Evolutionary conservation across 2,797 vertebrate genomes (phyloP).

Genomic region (Botia almorhae): DNA sequence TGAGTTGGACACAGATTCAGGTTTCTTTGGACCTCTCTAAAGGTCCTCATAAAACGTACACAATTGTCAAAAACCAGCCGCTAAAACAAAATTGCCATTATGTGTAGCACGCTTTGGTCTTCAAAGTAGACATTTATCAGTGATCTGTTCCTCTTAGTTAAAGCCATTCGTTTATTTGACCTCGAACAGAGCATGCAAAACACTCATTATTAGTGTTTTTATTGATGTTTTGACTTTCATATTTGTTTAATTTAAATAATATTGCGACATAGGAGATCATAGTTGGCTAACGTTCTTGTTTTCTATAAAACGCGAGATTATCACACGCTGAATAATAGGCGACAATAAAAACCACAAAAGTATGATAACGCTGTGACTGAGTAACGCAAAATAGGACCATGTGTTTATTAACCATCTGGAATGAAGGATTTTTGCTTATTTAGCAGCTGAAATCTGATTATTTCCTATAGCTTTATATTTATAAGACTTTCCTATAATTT

Average conservation of each 20-base stretch:
- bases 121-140: background rate
- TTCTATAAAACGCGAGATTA: conserved; percentile 25
- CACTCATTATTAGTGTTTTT: background rate
- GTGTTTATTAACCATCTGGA: conserved; percentile 22
- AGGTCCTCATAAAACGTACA: background rate
- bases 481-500: background rate
- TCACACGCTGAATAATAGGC: conserved; percentile 33
- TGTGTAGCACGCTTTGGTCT: background rate
- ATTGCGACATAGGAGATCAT: conserved; percentile 19
- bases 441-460: background rate
- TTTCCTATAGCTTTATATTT: background rate
- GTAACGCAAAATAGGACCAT: conserved; percentile 31
- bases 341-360: conserved; percentile 31
- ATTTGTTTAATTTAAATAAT: background rate
- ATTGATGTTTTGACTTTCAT: background rate
- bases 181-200: background rate
- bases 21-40: conserved; percentile 10
- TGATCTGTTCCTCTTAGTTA: background rate
- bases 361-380: conserved; percentile 1
- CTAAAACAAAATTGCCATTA: conserved; percentile 7
- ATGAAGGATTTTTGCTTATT: conserved; percentile 10
- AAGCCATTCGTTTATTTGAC: background rate
- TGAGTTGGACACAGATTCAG: conserved; percentile 26
- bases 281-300: conserved; percentile 12
- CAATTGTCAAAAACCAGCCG: background rate